Conservation (phyloP, 2,113 vertebrate genomes). For the Siniperca chuatsi region DNA sequence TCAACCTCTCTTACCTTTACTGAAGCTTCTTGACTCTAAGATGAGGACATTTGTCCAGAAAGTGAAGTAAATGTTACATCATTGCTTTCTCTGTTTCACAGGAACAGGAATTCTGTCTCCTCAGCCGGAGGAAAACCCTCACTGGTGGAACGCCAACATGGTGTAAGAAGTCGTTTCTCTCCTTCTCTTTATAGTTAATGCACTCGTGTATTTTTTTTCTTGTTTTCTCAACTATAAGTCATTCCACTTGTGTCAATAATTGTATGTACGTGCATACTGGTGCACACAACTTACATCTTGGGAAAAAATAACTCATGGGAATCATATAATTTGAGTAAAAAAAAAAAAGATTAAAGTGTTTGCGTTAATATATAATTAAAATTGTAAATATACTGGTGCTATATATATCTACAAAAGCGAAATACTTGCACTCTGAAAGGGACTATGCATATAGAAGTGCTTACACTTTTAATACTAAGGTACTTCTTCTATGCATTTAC, state of each 20-base stretch:
- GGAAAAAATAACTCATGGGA: background rate
- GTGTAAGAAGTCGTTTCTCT: constrained; percentile 87
- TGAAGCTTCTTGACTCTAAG: background rate
- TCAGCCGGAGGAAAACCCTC: constrained; percentile 95
- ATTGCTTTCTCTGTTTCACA: constrained; percentile 64
- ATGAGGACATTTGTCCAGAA: background rate
- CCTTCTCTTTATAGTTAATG: background rate
- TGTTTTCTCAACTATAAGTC: background rate
- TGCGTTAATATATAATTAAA: background rate
- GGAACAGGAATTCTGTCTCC: constrained; percentile 96
- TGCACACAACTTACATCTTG: too few species aligned
- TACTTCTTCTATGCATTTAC: background rate
- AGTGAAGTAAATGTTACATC: background rate
- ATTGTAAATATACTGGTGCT: background rate
- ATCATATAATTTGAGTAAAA: background rate
- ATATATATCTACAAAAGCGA: background rate
- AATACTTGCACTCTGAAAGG: background rate
- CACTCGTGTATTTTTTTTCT: background rate
- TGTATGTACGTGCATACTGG: too few species aligned
- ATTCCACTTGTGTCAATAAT: too few species aligned
- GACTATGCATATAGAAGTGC: background rate
- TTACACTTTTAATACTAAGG: background rate
- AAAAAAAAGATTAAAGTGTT: too few species aligned
- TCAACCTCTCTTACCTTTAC: background rate
- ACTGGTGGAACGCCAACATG: constrained; percentile 99